Base-by-base conservation (phyloP, 2,888 invertebrate species). In the Sphinx pinastri region DNA sequence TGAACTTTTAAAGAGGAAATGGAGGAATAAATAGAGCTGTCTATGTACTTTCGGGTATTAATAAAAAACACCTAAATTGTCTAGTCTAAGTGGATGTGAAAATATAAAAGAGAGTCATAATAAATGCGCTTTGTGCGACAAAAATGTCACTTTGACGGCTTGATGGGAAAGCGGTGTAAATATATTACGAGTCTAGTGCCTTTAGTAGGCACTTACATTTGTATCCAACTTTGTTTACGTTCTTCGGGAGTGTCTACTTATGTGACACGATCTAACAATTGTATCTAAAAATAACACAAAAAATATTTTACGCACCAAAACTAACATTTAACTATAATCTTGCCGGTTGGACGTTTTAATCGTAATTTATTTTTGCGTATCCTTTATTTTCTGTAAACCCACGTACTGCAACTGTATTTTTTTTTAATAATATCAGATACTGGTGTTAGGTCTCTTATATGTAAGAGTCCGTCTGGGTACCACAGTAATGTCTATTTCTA, bases 131-230 rank as follows among this genome's bases (percentile, higher is more conserved):
- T 68, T 60, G 19, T 45, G 52, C 16, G 51, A 31, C 31, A 16
- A 45, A 52, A 60, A 54, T 38, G 31, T 68, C 38, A 69, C 31
- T 31, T 54, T 51, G 52, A 59, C 16, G 38, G 2, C 60, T 14
- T 51, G 16, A 69, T 51, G 38, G 16, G 8, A 38, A 10, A 52
- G n/a, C 52, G 19, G n/a, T 38, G 25, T 54, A 63, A 60, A 69
- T 60, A 60, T 31, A 13, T 66, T 60, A 63, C 51, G 51, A 51
- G 51, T 13, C 7, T 19, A 13, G 52, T 69, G 25, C 16, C 16
- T 16, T 5, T 69, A 63, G 54, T 54, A 63, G 19, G 55, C 69
- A 69, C 60, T 63, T 63, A 69, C 45, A 38, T 69, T 69, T 66
- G 66, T 19, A 66, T 69, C 54, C 66, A 38, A 52, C 54, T 68